phyloP scores from a whole-genome alignment of 2,113 vertebrate species.

The Salvator merianae region DNA sequence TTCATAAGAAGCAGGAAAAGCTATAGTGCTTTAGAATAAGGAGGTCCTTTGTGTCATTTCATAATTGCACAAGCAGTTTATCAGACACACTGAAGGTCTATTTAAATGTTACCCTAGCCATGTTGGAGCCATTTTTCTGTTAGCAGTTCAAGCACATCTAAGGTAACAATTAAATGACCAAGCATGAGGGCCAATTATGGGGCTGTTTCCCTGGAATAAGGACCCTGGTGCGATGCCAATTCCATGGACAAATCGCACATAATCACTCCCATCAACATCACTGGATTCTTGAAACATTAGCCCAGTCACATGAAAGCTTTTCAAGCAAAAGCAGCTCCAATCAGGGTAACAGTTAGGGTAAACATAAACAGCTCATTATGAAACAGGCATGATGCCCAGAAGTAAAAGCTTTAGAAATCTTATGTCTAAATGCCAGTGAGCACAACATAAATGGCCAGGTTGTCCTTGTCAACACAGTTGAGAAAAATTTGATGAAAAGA shows the following conservation, averaged over 20 bases:
- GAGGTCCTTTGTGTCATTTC: conserved; percentile 58
- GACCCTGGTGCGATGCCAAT: background rate
- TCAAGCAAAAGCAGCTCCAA: background rate
- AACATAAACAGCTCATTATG: background rate
- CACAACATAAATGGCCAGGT: background rate
- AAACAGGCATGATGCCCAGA: background rate
- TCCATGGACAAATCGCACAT: background rate
- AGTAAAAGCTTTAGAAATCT: background rate
- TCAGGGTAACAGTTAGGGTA: background rate
- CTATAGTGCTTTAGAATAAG: conserved; percentile 59
- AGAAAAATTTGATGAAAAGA: background rate
- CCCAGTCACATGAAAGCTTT: background rate
- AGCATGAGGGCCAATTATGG: no score
- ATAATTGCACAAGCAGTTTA: conserved; percentile 56
- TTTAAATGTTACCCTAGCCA: background rate
- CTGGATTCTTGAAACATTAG: background rate
- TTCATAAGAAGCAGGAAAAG: conserved; percentile 65
- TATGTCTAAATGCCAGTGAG: background rate
- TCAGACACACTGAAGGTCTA: conserved; percentile 3
- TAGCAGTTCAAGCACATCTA: background rate
- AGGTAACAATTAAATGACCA: background rate
- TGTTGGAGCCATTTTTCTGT: background rate
- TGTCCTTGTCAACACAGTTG: background rate
- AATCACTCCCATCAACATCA: no score
- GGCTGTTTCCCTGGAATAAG: background rate